Percentiles rank a stretch among this genome's conserved stretches.
These are phyloP conservation scores for Theocolax elegans DNA, from an alignment of 1,140 invertebrate genomes.

Conservation along the genomic window DNA sequence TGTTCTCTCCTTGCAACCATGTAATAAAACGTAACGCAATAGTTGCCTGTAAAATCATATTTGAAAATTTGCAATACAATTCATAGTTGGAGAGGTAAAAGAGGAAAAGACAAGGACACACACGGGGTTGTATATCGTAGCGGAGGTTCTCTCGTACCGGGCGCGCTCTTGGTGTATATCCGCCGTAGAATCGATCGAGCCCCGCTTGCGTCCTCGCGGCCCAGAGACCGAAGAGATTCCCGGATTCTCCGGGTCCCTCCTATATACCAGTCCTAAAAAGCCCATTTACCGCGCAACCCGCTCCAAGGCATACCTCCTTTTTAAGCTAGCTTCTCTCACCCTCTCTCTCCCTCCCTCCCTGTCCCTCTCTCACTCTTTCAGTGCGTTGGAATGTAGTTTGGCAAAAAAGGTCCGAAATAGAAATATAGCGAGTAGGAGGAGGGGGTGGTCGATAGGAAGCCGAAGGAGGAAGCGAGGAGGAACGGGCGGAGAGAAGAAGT, in stretches of 20 bases:
- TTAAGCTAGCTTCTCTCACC: neutral
- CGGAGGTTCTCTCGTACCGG: too few species aligned
- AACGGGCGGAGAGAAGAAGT: neutral
- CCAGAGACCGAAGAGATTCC: neutral
- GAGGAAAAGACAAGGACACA: too few species aligned
- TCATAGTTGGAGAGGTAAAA: too few species aligned
- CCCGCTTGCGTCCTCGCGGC: too few species aligned
- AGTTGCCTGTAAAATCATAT: too few species aligned
- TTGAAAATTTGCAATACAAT: too few species aligned
- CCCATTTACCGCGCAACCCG: neutral
- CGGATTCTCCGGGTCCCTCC: neutral
- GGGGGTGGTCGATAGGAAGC: constrained; percentile 28
- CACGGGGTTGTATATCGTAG: too few species aligned
- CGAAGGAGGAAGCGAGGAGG: constrained; percentile 21
- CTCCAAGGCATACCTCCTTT: neutral
- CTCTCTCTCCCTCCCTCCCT: neutral
- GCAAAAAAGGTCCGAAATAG: constrained; percentile 41
- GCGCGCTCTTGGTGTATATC: neutral
- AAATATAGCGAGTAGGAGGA: constrained; percentile 16
- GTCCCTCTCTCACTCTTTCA: neutral
- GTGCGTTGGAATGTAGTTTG: neutral
- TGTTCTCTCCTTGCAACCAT: too few species aligned
- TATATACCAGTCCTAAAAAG: neutral
- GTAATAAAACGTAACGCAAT: too few species aligned
- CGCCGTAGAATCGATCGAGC: constrained; percentile 24